Percentiles rank a stretch among this genome's conserved stretches.
Evolutionary conservation across 1,140 invertebrate species (phyloP).

Genomic region (Leptopilina clavipes): DNA sequence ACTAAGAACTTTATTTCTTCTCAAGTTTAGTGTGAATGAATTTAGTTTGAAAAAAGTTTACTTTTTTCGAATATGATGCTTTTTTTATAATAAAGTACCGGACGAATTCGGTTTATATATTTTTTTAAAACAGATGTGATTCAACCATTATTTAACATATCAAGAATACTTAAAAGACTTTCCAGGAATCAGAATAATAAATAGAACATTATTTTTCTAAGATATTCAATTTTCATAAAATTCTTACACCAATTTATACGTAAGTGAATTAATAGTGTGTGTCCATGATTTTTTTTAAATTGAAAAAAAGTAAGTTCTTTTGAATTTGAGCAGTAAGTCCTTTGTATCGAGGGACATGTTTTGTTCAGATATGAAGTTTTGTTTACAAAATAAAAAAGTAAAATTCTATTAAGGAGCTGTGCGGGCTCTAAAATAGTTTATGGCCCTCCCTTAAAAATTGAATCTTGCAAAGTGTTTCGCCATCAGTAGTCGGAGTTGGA

Average conservation of each 20-base stretch:
- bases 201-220: too few relatives aligned
- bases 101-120: too few relatives aligned
- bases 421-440: background rate
- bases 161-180: background rate
- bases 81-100: too few relatives aligned
- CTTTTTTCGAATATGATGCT: too few relatives aligned
- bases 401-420: background rate
- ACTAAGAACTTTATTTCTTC: background rate
- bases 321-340: constrained; percentile 9
- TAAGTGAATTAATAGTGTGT: background rate
- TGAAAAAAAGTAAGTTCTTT: background rate
- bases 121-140: background rate
- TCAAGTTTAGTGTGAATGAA: background rate
- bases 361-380: background rate
- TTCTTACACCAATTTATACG: too few relatives aligned
- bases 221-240: too few relatives aligned
- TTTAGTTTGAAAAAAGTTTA: background rate
- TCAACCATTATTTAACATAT: background rate
- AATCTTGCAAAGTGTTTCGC: background rate
- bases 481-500: background rate
- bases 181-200: too few relatives aligned
- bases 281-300: background rate
- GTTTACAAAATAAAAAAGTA: background rate
- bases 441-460: constrained; percentile 11
- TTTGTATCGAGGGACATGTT: constrained; percentile 13